Conservation (phyloP, 2,113 vertebrate genomes). For the Cariama cristata region DNA sequence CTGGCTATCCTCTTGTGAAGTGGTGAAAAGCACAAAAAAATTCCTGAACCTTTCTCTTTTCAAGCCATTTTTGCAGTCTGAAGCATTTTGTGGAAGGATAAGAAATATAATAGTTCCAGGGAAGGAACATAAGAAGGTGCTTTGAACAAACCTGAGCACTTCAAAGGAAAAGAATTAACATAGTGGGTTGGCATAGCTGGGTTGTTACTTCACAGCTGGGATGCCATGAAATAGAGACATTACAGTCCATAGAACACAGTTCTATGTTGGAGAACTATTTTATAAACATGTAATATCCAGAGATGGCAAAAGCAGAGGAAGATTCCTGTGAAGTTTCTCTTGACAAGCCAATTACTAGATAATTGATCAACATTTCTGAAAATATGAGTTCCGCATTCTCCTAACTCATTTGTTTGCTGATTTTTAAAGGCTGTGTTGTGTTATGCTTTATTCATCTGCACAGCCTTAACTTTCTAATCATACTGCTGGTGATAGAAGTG, state of each 20-base stretch:
- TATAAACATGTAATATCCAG: background rate
- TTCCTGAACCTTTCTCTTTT: background rate
- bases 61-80: background rate
- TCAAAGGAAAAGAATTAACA: background rate
- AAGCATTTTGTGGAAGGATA: background rate
- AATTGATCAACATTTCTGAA: background rate
- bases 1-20: background rate
- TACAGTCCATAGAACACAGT: background rate
- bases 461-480: background rate
- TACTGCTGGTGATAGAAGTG: background rate
- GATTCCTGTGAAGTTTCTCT: background rate
- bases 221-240: background rate
- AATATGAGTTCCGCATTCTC: background rate
- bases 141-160: background rate
- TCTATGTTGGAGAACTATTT: background rate
- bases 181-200: background rate
- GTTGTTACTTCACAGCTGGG: background rate
- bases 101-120: background rate
- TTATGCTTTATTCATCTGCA: background rate
- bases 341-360: background rate
- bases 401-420: background rate
- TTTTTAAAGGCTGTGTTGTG: background rate
- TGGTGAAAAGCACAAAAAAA: background rate
- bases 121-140: background rate
- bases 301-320: background rate